Percentiles rank a stretch among this genome's conserved stretches.
These are phyloP conservation scores for Eudasyphora cyanicolor DNA, from an alignment of 2,888 invertebrate species.

Conservation along the genomic window DNA sequence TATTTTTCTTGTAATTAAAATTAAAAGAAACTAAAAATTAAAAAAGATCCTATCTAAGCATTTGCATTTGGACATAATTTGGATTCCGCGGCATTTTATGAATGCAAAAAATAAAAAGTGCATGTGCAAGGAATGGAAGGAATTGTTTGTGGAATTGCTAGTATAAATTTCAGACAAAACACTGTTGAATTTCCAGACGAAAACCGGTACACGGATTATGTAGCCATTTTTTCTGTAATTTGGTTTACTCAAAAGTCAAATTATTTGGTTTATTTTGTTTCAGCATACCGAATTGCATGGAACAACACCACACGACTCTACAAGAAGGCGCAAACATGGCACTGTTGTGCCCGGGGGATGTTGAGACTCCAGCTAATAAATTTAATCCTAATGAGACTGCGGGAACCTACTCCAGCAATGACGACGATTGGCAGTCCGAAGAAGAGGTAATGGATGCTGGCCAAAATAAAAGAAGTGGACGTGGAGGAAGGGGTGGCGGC, in stretches of 20 bases:
- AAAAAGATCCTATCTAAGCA: too few species aligned
- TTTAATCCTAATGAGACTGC: not conserved
- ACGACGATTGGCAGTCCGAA: conserved; percentile 26
- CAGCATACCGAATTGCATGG: conserved; percentile 27
- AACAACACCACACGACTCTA: not conserved
- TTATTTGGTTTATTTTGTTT: conserved; percentile 17
- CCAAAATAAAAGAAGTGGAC: not conserved
- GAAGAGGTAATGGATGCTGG: conserved; percentile 12
- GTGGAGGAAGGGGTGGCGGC: not conserved
- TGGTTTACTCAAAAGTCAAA: too few species aligned
- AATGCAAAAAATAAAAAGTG: not conserved
- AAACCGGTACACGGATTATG: conserved; percentile 71
- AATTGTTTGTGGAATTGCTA: conserved; percentile 75
- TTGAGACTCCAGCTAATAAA: not conserved
- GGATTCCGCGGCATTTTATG: too few species aligned
- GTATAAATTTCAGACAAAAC: conserved; percentile 73
- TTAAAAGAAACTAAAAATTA: too few species aligned
- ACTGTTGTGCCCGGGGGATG: not conserved
- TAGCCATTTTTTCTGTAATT: not conserved
- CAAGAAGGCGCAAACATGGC: not conserved
- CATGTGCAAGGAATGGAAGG: conserved; percentile 75
- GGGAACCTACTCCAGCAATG: not conserved
- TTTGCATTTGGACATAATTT: too few species aligned
- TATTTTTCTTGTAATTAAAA: too few species aligned
- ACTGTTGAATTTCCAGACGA: conserved; percentile 68